These are phyloP conservation scores for Goniozus legneri DNA, from an alignment of 1,140 invertebrate species.

Conservation along the genomic window DNA sequence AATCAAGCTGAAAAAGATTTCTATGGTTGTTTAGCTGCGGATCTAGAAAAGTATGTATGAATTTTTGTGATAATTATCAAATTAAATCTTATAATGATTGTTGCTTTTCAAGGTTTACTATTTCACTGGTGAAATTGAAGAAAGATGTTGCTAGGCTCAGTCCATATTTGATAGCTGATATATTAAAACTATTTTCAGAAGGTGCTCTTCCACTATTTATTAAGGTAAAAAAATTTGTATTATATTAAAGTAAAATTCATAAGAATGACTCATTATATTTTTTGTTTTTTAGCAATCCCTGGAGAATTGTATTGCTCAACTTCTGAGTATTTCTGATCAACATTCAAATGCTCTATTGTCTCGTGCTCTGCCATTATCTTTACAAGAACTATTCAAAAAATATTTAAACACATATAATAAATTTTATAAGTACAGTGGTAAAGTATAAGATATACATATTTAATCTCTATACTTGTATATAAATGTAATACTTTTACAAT, in stretches of 20 bases:
- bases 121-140: slow-evolving; percentile 37
- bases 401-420: slow-evolving; percentile 47
- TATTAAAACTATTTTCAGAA: slow-evolving; percentile 47
- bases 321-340: slow-evolving; percentile 49
- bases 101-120: slow-evolving; percentile 30
- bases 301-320: slow-evolving; percentile 38
- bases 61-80: slow-evolving; percentile 1
- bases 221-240: slow-evolving; percentile 41
- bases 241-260: background rate
- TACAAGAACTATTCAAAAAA: slow-evolving; percentile 48
- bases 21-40: slow-evolving; percentile 22
- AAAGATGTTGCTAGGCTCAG: slow-evolving; percentile 43
- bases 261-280: background rate
- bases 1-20: slow-evolving; percentile 15
- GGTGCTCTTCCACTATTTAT: slow-evolving; percentile 38
- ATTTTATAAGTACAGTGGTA: slow-evolving; percentile 50
- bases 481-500: no score
- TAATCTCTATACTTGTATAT: no score
- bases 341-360: slow-evolving; percentile 47
- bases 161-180: slow-evolving; percentile 46
- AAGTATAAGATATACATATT: slow-evolving; percentile 42
- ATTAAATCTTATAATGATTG: background rate
- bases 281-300: slow-evolving; percentile 39
- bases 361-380: slow-evolving; percentile 37
- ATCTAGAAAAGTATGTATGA: slow-evolving; percentile 32